These are phyloP conservation scores for Zeugodacus cucurbitae DNA, from an alignment of 1,140 invertebrate species.

Conservation along the genomic window DNA sequence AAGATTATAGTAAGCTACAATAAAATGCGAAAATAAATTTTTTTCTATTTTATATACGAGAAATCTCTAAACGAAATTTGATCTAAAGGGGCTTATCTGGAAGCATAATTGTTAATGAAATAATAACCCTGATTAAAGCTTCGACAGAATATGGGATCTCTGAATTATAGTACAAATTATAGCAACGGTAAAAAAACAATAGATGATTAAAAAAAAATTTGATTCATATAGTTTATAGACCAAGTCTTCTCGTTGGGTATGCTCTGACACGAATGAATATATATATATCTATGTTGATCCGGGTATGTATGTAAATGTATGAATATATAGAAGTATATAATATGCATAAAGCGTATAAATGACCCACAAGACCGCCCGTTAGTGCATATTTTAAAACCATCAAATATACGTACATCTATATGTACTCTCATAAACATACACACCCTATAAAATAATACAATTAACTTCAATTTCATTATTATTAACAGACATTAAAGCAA, in stretches of 20 bases:
- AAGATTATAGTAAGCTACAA: too few species aligned
- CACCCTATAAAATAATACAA: neutral
- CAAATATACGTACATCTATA: neutral
- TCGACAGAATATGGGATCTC: too few species aligned
- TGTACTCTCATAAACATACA: neutral
- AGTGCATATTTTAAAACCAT: neutral
- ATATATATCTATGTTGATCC: neutral
- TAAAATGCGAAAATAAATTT: too few species aligned
- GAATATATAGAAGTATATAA: neutral
- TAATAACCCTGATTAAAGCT: too few species aligned
- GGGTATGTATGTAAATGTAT: neutral
- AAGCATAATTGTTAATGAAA: too few species aligned
- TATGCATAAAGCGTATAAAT: neutral
- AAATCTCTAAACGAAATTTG: too few species aligned
- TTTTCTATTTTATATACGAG: too few species aligned
- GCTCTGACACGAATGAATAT: neutral
- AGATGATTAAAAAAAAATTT: too few species aligned
- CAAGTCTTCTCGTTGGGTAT: neutral
- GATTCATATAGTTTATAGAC: too few species aligned
- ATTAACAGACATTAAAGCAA: neutral
- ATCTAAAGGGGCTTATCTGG: too few species aligned
- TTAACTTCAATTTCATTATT: slow-evolving; percentile 18
- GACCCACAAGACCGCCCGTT: neutral
- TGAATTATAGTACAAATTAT: neutral
- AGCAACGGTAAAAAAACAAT: too few species aligned